A percentile compares a stretch with the other conserved stretches of the same genome.
Evolutionary conservation across 2,797 vertebrate species (phyloP).

Genomic region (Lithobates pipiens): DNA sequence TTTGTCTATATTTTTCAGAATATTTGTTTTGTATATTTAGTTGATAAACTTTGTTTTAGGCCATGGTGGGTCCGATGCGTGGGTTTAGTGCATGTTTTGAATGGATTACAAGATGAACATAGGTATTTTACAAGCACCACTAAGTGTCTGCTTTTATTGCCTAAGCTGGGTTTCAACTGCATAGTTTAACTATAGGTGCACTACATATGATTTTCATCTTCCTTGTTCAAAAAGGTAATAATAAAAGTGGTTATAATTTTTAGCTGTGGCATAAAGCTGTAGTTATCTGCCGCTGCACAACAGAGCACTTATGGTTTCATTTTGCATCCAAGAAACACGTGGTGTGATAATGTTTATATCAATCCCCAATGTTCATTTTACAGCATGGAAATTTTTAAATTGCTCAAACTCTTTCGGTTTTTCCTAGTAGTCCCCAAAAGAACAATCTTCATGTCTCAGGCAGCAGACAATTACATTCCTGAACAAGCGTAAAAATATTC

Average conservation of each 20-base stretch:
- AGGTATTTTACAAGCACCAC: no score
- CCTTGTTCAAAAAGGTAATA: background rate
- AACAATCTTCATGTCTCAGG: constrained; percentile 49
- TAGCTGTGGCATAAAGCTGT: constrained; percentile 10
- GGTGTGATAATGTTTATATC: constrained; percentile 34
- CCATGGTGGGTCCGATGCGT: no score
- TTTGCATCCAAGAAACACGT: constrained; percentile 42
- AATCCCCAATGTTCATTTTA: constrained; percentile 38
- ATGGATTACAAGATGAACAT: no score
- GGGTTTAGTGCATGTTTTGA: no score
- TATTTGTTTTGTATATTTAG: no score
- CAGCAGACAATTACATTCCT: constrained; percentile 49
- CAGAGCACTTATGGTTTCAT: constrained; percentile 24
- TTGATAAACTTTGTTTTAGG: no score
- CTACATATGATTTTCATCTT: background rate
- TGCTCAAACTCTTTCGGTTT: constrained; percentile 39
- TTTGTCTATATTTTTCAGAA: no score
- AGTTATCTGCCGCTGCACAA: constrained; percentile 24
- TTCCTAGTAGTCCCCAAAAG: constrained; percentile 47
- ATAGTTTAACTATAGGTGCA: background rate
- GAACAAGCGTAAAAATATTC: constrained; percentile 43
- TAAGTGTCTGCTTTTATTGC: no score
- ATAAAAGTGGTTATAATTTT: constrained; percentile 1
- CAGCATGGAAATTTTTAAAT: constrained; percentile 47
- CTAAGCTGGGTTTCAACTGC: no score